Conservation (phyloP, 2,797 vertebrate species). For the Pipistrellus kuhlii region DNA sequence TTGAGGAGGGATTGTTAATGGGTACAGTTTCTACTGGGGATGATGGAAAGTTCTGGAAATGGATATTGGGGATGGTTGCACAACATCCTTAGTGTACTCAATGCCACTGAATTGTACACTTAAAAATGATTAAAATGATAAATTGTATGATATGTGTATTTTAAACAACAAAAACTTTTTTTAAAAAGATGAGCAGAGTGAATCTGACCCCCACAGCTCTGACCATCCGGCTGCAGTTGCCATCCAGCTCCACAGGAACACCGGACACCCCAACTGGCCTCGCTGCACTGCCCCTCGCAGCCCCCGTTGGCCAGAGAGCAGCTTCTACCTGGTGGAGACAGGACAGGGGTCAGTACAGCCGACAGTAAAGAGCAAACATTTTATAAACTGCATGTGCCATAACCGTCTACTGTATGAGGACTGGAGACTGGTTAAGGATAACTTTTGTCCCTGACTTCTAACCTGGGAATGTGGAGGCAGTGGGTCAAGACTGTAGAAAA, state of each 20-base stretch:
- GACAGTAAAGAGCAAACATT: neutral
- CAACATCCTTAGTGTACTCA: neutral
- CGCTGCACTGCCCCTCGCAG: slow-evolving; percentile 89
- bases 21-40: neutral
- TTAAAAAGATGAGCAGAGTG: neutral
- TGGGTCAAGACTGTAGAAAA: neutral
- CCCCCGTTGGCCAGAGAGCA: slow-evolving; percentile 91
- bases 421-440: neutral
- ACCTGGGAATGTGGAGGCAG: neutral
- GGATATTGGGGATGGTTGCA: neutral
- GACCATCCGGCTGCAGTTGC: slow-evolving; percentile 86
- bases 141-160: neutral
- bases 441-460: neutral
- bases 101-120: neutral
- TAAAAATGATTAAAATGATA: neutral
- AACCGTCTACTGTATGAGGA: neutral
- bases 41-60: neutral
- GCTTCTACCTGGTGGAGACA: slow-evolving; percentile 45
- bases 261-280: slow-evolving; percentile 89
- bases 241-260: slow-evolving; percentile 91
- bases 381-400: neutral
- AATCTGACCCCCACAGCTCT: slow-evolving; percentile 89
- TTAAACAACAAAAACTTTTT: neutral
- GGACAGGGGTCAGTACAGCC: neutral
- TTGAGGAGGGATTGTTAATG: too few species aligned